A percentile compares a stretch with the other conserved stretches of the same genome.
Conservation (phyloP, 2,888 invertebrate species). For the Drosophila melanosoma region DNA sequence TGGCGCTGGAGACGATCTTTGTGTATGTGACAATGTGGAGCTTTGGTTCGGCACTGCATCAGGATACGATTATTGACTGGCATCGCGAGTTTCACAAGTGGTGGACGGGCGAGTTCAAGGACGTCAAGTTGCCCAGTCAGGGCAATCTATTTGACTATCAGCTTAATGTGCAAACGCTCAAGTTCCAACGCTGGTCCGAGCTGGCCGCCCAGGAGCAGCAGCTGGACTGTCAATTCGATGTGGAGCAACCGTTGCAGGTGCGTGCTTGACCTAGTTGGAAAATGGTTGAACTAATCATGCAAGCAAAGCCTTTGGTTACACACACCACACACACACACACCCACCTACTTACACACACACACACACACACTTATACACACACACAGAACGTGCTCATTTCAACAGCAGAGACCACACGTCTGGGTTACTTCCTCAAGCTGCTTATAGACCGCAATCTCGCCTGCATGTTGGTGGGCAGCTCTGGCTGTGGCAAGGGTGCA, state of each 20-base stretch:
- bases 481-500: constrained; percentile 97
- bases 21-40: constrained; percentile 96
- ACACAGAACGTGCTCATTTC: constrained; percentile 92
- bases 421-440: constrained; percentile 94
- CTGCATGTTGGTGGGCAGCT: constrained; percentile 95
- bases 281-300: constrained; percentile 58
- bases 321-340: constrained; percentile 1
- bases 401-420: constrained; percentile 94
- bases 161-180: constrained; percentile 93
- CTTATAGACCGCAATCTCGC: constrained; percentile 92
- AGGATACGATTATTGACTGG: constrained; percentile 96
- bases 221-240: constrained; percentile 86
- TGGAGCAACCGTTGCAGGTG: constrained; percentile 94
- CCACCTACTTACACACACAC: not conserved
- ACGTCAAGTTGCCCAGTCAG: constrained; percentile 93
- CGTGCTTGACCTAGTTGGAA: constrained; percentile 53
- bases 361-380: not conserved
- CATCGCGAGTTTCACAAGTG: constrained; percentile 97
- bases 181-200: constrained; percentile 94
- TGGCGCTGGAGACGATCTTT: constrained; percentile 94
- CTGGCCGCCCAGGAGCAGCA: constrained; percentile 89
- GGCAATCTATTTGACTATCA: constrained; percentile 96
- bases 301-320: constrained; percentile 34
- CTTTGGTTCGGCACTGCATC: constrained; percentile 95
- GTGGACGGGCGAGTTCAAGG: constrained; percentile 97